Evolutionary conservation across 2,888 invertebrate genomes (phyloP).

Genomic region (Tipula unca): DNA sequence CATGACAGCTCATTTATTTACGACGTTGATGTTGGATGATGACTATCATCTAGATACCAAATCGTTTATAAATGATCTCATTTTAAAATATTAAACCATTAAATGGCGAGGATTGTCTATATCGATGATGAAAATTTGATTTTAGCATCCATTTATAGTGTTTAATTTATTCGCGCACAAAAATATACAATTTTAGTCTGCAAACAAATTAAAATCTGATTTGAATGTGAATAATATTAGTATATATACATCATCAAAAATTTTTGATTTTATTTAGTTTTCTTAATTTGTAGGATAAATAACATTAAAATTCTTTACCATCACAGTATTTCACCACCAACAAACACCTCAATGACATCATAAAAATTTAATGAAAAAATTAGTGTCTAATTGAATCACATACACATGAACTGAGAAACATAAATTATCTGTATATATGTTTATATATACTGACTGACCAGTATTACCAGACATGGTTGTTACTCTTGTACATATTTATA

Average conservation of each 20-base stretch:
- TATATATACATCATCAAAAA: not conserved
- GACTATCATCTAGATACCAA: not conserved
- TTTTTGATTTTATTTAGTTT: not conserved
- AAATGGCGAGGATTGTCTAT: too few species aligned
- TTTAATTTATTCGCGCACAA: not conserved
- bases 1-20: not conserved
- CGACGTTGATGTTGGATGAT: not conserved
- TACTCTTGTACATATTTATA: not conserved
- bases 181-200: not conserved
- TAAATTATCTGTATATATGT: not conserved
- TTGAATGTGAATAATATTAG: not conserved
- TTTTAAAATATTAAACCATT: too few species aligned
- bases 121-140: not conserved
- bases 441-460: too few species aligned
- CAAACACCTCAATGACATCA: not conserved
- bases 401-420: not conserved
- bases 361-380: not conserved
- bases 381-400: constrained; percentile 8
- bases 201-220: not conserved
- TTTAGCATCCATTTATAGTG: not conserved
- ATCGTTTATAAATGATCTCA: not conserved
- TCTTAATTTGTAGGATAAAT: not conserved
- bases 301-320: not conserved
- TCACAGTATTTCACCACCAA: not conserved
- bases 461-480: not conserved